phyloP scores from a whole-genome alignment of 2,797 vertebrate species.

The Pipistrellus kuhlii region DNA sequence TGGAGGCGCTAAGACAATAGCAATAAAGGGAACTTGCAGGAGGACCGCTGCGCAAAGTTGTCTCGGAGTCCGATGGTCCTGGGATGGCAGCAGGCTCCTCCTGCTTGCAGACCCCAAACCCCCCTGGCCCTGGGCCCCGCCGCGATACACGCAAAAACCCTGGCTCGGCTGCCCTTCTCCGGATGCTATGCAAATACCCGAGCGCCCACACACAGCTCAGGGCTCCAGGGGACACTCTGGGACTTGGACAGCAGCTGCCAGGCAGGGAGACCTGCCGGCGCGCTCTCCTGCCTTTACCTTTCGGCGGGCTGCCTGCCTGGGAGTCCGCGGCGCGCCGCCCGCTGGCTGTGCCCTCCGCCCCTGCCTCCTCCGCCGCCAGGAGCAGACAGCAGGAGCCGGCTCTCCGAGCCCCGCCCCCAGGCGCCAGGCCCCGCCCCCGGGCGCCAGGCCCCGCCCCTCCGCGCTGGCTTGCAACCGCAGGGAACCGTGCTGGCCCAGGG shows the following conservation, averaged over 20 bases:
- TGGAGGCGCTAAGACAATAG: constrained; percentile 79
- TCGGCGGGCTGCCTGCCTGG: constrained; percentile 65
- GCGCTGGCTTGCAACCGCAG: not conserved
- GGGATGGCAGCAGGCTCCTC: not conserved
- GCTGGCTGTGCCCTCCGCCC: constrained; percentile 79
- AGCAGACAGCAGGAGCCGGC: constrained; percentile 72
- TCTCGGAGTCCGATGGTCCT: constrained; percentile 63
- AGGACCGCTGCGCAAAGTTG: constrained; percentile 74
- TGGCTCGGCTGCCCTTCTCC: not conserved
- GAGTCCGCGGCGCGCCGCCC: constrained; percentile 76
- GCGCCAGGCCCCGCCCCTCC: constrained; percentile 38
- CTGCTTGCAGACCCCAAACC: not conserved
- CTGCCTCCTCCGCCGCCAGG: not conserved
- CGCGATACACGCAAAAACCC: not conserved
- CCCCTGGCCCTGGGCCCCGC: not conserved
- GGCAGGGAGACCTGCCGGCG: constrained; percentile 55
- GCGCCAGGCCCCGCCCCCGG: not conserved
- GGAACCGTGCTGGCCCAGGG: not conserved
- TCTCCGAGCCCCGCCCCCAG: constrained; percentile 47
- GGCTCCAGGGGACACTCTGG: not conserved
- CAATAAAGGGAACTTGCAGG: constrained; percentile 80
- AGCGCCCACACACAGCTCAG: constrained; percentile 10
- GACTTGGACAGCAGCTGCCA: constrained; percentile 50
- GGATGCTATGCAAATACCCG: constrained; percentile 39
- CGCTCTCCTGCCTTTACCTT: constrained; percentile 79